Evolutionary conservation across 2,113 vertebrate species (phyloP).

Genomic region (Carassius gibelio): DNA sequence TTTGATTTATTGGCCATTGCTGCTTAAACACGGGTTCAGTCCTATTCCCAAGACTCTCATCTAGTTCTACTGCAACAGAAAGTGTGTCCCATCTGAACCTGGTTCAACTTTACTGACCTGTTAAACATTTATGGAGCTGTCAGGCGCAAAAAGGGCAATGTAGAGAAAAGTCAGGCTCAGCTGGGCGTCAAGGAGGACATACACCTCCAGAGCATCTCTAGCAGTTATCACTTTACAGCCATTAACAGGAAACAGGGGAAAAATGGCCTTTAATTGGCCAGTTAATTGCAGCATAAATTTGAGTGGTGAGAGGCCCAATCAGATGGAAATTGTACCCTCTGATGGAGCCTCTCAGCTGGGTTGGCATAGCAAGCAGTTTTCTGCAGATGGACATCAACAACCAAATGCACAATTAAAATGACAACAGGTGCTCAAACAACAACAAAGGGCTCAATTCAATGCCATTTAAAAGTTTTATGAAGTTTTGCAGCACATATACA

Average conservation of each 20-base stretch:
- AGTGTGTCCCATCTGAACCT: background rate
- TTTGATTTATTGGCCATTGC: background rate
- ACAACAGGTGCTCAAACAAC: slow-evolving; percentile 27
- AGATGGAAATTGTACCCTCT: slow-evolving; percentile 45
- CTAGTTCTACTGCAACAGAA: background rate
- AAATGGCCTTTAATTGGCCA: slow-evolving; percentile 63
- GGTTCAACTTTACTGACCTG: slow-evolving; percentile 38
- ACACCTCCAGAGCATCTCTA: slow-evolving; percentile 29
- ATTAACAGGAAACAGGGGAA: slow-evolving; percentile 59
- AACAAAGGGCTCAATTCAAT: background rate
- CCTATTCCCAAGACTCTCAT: background rate
- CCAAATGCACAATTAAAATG: slow-evolving; percentile 43
- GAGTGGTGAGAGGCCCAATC: slow-evolving; percentile 51
- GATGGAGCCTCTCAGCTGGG: slow-evolving; percentile 44
- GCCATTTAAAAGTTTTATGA: background rate
- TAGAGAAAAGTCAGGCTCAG: slow-evolving; percentile 54
- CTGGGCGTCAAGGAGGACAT: slow-evolving; percentile 41
- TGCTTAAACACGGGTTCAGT: background rate
- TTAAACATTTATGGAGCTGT: slow-evolving; percentile 65
- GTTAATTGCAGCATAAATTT: slow-evolving; percentile 67
- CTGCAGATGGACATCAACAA: slow-evolving; percentile 56
- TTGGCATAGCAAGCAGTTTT: slow-evolving; percentile 24
- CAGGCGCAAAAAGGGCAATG: slow-evolving; percentile 35
- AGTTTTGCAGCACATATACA: too few species aligned
- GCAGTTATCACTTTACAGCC: slow-evolving; percentile 53